Percentiles rank a stretch among this genome's conserved stretches.
These are phyloP conservation scores for Andinoacara biseriatus DNA, from an alignment of 2,113 vertebrate species.

Conservation along the genomic window DNA sequence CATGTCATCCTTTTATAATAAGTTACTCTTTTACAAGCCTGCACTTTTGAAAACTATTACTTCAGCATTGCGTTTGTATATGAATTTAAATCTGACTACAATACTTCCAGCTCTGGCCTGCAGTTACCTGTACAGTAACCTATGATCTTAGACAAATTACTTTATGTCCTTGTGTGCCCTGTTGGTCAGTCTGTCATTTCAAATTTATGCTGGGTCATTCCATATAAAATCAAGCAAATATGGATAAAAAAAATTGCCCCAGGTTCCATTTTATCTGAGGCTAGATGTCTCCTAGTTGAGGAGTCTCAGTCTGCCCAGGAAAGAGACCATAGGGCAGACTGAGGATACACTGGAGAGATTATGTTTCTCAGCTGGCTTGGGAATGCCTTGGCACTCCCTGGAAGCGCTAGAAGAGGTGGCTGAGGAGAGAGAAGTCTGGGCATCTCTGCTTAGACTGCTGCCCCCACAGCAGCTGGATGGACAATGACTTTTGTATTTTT, in stretches of 20 bases:
- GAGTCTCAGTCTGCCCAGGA: neutral
- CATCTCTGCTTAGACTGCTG: neutral
- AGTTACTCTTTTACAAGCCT: neutral
- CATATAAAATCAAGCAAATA: neutral
- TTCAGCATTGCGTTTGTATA: neutral
- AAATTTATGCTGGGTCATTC: neutral
- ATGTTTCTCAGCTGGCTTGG: neutral
- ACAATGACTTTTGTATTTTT: neutral
- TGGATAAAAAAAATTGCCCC: neutral
- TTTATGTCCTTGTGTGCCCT: neutral
- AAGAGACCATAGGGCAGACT: neutral
- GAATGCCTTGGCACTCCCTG: neutral
- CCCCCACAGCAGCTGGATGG: neutral
- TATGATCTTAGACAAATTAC: neutral
- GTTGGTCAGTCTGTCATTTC: neutral
- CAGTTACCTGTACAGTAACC: neutral
- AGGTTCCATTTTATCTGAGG: neutral
- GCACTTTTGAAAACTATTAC: neutral
- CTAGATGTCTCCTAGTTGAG: neutral
- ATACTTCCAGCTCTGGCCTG: neutral
- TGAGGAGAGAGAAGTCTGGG: neutral
- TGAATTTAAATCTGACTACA: neutral
- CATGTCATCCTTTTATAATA: neutral
- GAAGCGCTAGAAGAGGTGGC: neutral
- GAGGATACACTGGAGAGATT: neutral